phyloP scores from a whole-genome alignment of 2,113 vertebrate species.

The Cervus canadensis region DNA sequence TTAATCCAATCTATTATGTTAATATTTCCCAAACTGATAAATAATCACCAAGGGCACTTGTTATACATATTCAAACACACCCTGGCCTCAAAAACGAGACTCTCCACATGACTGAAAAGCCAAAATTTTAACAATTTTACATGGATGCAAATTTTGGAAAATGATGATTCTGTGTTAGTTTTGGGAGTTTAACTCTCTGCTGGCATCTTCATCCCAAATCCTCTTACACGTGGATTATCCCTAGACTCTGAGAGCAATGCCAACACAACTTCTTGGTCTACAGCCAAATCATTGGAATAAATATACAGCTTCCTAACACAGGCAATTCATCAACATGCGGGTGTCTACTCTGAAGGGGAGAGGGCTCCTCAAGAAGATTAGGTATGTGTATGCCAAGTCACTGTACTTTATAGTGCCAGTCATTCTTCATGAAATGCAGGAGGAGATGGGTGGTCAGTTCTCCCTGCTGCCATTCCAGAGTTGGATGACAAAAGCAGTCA shows the following conservation, averaged over 20 bases:
- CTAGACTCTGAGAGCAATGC: background rate
- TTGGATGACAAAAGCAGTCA: background rate
- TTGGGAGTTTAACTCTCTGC: constrained; percentile 35
- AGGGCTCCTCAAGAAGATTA: background rate
- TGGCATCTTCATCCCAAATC: constrained; percentile 42
- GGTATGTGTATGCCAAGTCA: background rate
- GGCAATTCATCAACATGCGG: background rate
- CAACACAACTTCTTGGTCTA: constrained; percentile 13
- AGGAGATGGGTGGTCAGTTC: background rate
- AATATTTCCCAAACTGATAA: constrained; percentile 17
- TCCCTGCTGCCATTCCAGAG: background rate
- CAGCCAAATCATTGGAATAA: background rate
- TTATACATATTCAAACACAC: constrained; percentile 24
- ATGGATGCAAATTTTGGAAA: constrained; percentile 27
- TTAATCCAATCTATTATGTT: constrained; percentile 32
- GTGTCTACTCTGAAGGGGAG: background rate
- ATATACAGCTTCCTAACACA: background rate
- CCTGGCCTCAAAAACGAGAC: background rate
- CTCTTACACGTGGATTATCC: constrained; percentile 47
- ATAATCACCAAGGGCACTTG: background rate
- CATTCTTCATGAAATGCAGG: background rate
- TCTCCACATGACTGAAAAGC: background rate
- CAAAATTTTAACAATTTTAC: background rate
- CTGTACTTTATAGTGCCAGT: background rate
- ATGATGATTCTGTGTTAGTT: constrained; percentile 34